Percentiles rank a stretch among this genome's conserved stretches.
These are phyloP conservation scores for Saccopteryx leptura DNA, from an alignment of 2,113 vertebrate genomes.

Conservation along the genomic window DNA sequence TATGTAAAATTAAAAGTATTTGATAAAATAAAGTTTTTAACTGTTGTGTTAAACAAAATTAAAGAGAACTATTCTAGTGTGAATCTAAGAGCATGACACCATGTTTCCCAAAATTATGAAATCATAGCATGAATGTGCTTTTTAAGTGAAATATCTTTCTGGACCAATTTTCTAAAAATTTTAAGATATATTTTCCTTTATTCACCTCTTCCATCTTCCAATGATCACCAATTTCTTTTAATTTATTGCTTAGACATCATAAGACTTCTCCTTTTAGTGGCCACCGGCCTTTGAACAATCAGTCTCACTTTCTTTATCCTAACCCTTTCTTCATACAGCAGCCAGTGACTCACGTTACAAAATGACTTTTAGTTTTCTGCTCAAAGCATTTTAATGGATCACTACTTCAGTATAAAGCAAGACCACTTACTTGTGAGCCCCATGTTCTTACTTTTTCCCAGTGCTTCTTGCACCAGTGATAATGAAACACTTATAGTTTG, in stretches of 20 bases:
- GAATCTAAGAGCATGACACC: not conserved
- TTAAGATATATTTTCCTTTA: constrained; percentile 19
- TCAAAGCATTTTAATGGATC: not conserved
- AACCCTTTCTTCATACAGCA: not conserved
- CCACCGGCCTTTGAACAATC: not conserved
- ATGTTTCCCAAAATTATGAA: not conserved
- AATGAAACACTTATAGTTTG: not conserved
- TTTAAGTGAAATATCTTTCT: constrained; percentile 23
- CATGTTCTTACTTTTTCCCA: not conserved
- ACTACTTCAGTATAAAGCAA: not conserved
- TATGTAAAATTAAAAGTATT: constrained; percentile 11
- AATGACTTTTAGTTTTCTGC: not conserved
- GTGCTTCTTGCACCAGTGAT: not conserved
- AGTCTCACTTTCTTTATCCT: not conserved
- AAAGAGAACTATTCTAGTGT: constrained; percentile 2
- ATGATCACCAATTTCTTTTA: not conserved
- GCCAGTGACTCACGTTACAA: constrained; percentile 27
- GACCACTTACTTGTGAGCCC: not conserved
- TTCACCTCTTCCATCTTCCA: not conserved
- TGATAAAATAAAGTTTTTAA: constrained; percentile 34
- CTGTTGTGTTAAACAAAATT: not conserved
- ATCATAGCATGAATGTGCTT: not conserved
- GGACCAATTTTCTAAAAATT: not conserved
- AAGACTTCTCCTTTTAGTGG: not conserved
- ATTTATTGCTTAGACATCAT: constrained; percentile 6